Conservation (phyloP, 30 jellyfish, hydroid and myxozoan species). For the Clytia hemisphaerica region DNA sequence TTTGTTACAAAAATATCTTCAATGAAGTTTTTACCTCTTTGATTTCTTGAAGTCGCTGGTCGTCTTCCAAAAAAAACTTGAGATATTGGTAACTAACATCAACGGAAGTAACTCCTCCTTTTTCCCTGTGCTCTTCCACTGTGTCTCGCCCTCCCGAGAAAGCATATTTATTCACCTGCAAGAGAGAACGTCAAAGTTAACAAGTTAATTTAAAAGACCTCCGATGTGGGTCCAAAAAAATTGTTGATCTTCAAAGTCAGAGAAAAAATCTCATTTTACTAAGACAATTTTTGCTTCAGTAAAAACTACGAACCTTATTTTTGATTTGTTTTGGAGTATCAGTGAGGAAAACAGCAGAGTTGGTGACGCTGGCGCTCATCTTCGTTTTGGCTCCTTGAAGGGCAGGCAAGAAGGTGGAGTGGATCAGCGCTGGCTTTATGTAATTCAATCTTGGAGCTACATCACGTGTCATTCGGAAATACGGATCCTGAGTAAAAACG, state of each 20-base stretch:
- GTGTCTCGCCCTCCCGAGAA: slow-evolving; percentile 97
- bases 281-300: background rate
- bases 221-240: background rate
- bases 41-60: slow-evolving; percentile 53
- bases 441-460: slow-evolving; percentile 94
- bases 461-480: slow-evolving; percentile 98
- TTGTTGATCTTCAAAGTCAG: background rate
- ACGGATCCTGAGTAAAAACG: slow-evolving; percentile 74
- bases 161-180: slow-evolving; percentile 88
- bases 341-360: slow-evolving; percentile 82
- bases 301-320: slow-evolving; percentile 44
- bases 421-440: slow-evolving; percentile 89
- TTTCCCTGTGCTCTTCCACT: slow-evolving; percentile 87
- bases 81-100: slow-evolving; percentile 80
- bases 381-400: slow-evolving; percentile 99
- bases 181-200: background rate
- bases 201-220: too few relatives aligned
- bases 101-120: slow-evolving; percentile 88
- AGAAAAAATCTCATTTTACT: background rate
- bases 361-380: slow-evolving; percentile 94
- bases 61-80: slow-evolving; percentile 93
- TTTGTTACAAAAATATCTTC: too few relatives aligned
- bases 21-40: slow-evolving; percentile 47
- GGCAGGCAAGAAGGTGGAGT: slow-evolving; percentile 97
- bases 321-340: slow-evolving; percentile 88